A percentile compares a stretch with the other conserved stretches of the same genome.
phyloP scores from a whole-genome alignment of 92 coral and sea anemone genomes.

The Zoanthus solanderi region DNA sequence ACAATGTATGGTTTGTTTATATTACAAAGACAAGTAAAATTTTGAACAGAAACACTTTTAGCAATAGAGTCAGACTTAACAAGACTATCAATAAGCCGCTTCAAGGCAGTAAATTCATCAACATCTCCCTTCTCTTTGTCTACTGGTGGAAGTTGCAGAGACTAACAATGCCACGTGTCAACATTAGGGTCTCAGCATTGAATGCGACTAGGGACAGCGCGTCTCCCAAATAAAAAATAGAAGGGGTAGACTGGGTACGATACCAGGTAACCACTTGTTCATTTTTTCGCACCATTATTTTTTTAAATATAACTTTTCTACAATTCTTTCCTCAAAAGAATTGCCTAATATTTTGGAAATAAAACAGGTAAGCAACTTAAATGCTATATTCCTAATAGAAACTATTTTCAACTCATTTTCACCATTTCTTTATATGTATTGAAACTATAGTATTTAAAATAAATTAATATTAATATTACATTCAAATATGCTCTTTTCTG shows the following conservation, averaged over 20 bases:
- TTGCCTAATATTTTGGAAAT: background rate
- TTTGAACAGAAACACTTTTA: slow-evolving; percentile 60
- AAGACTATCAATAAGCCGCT: slow-evolving; percentile 37
- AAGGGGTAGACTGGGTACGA: background rate
- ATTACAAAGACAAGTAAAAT: slow-evolving; percentile 41
- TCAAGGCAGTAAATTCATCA: slow-evolving; percentile 59
- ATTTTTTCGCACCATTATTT: background rate
- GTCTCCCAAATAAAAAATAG: background rate
- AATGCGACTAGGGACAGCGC: background rate
- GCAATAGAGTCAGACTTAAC: slow-evolving; percentile 37
- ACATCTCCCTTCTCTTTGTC: slow-evolving; percentile 51
- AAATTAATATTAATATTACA: background rate
- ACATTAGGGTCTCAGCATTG: slow-evolving; percentile 36
- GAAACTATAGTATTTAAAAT: background rate
- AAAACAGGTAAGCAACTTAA: slow-evolving; percentile 3
- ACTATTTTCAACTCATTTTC: background rate
- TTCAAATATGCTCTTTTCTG: background rate
- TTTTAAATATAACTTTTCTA: background rate
- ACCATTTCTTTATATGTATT: background rate
- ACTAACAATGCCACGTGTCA: slow-evolving; percentile 17
- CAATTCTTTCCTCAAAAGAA: background rate
- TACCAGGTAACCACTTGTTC: background rate
- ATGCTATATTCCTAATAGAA: background rate
- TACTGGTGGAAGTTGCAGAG: slow-evolving; percentile 36
- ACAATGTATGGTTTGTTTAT: slow-evolving; percentile 43